These are phyloP conservation scores for Serrognathus titanus DNA, from an alignment of 2,888 invertebrate genomes.

Conservation along the genomic window DNA sequence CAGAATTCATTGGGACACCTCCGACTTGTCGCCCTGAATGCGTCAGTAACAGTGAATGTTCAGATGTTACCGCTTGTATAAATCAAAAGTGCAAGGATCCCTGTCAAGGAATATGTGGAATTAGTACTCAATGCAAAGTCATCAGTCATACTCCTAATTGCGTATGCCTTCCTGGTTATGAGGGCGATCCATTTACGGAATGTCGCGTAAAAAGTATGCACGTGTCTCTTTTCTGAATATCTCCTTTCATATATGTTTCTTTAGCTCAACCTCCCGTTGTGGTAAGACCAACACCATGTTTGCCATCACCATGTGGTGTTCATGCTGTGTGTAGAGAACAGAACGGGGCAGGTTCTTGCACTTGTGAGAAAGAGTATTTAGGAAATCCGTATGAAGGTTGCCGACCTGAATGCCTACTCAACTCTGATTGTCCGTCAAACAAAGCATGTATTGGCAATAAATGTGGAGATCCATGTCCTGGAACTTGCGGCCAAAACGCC, in stretches of 20 bases:
- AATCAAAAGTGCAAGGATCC: constrained; percentile 73
- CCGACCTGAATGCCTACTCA: constrained; percentile 56
- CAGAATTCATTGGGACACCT: constrained; percentile 65
- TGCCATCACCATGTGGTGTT: constrained; percentile 52
- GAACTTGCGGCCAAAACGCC: constrained; percentile 65
- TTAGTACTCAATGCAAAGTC: constrained; percentile 68
- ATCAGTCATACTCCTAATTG: constrained; percentile 74
- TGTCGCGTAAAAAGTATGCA: constrained; percentile 46
- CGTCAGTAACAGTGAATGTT: constrained; percentile 68
- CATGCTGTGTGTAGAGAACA: constrained; percentile 53
- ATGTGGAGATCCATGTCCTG: constrained; percentile 59
- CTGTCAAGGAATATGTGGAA: constrained; percentile 68
- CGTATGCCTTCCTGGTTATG: constrained; percentile 60
- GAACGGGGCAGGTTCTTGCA: constrained; percentile 54
- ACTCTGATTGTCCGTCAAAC: constrained; percentile 56
- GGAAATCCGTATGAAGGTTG: constrained; percentile 61
- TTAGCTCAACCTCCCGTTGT: constrained; percentile 22
- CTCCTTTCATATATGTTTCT: constrained; percentile 1
- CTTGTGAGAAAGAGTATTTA: constrained; percentile 51
- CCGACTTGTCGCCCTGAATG: constrained; percentile 74
- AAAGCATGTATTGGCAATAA: constrained; percentile 56
- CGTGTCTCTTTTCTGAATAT: background rate
- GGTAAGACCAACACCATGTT: constrained; percentile 42
- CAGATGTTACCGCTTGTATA: constrained; percentile 64
- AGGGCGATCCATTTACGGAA: constrained; percentile 65